Base-by-base conservation (phyloP, 2,797 vertebrate genomes). In the Poliocrania exsul region DNA sequence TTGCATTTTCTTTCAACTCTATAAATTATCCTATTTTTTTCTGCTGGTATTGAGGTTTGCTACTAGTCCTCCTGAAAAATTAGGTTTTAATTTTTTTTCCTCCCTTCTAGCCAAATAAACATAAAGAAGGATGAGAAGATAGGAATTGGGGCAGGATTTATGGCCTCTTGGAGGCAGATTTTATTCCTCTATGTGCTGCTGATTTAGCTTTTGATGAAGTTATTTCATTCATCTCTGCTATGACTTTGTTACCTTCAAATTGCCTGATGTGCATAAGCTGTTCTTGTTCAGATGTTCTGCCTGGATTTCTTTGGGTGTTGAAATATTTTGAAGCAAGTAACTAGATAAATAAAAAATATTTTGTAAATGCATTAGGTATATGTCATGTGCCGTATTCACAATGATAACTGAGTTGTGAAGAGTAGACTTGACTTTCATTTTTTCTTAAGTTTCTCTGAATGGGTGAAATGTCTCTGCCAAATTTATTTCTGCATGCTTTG, bases 1-100 rank as follows among this genome's bases (percentile, higher is more conserved):
- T 88, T 92, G 37, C 56, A 46, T 93, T 95, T 95, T 81, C 57
- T 87, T 87, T 90, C 64, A 88, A 50, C 78, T 71, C 44, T 66
- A 15, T 82, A 90, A 95, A 92, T 91, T 81, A 79, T 40, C 13
- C 37, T 69, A 2, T 53, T 53, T 88, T 90, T 88, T 92, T 65
- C 80, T 90, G 37, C 81, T 92, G 40, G 42, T 78, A 26, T 56
- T 0, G 5, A 83, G 51, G 51, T 69, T 93, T 92, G 25, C 62
- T 75, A 33, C 31, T 49, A 75, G 33, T 66, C 77, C 67, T 88
- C 57, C 54, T 86, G 89, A 91, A 83, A 93, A 94, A 85, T 71
- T 56, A 66, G 79, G 5, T 71, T 92, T 95, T 50, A 80, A 49
- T 44, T 92, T 89, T 95, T 94, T 92, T 83, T 25, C 12, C 28